A percentile compares a stretch with the other conserved stretches of the same genome.
These are phyloP conservation scores for Oncorhynchus masou DNA, from an alignment of 2,113 vertebrate species.

Conservation along the genomic window DNA sequence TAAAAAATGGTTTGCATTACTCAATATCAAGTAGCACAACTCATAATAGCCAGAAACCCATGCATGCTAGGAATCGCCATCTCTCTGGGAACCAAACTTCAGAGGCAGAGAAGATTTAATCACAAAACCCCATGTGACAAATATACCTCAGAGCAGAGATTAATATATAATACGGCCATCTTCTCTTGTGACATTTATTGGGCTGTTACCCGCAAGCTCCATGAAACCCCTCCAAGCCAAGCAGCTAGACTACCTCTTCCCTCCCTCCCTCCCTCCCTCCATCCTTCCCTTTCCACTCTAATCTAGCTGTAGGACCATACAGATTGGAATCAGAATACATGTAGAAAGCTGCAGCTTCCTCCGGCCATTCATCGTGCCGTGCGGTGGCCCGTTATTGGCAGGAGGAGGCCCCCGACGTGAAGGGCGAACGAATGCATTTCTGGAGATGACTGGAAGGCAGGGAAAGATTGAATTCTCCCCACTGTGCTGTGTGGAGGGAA, in stretches of 20 bases:
- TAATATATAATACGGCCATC: conserved; percentile 20
- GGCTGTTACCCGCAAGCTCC: background rate
- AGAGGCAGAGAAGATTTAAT: conserved; percentile 17
- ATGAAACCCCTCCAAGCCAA: conserved; percentile 8
- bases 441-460: conserved; percentile 66
- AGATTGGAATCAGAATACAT: conserved; percentile 67
- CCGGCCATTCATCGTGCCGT: conserved; percentile 50
- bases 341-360: conserved; percentile 55
- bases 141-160: conserved; percentile 3
- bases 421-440: conserved; percentile 67
- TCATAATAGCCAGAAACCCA: too few species aligned
- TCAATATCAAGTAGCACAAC: too few species aligned
- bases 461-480: conserved; percentile 71
- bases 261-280: background rate
- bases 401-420: conserved; percentile 52
- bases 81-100: conserved; percentile 4
- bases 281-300: conserved; percentile 34
- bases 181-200: background rate
- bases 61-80: background rate
- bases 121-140: conserved; percentile 22
- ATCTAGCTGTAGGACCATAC: conserved; percentile 60
- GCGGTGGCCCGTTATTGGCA: conserved; percentile 53
- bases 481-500: conserved; percentile 36
- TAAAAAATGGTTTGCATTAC: too few species aligned
- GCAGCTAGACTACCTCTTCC: background rate